Evolutionary conservation across 2,888 invertebrate genomes (phyloP), one percentile per base, ranked within the genome.

Genomic region (Acleris emargana): DNA sequence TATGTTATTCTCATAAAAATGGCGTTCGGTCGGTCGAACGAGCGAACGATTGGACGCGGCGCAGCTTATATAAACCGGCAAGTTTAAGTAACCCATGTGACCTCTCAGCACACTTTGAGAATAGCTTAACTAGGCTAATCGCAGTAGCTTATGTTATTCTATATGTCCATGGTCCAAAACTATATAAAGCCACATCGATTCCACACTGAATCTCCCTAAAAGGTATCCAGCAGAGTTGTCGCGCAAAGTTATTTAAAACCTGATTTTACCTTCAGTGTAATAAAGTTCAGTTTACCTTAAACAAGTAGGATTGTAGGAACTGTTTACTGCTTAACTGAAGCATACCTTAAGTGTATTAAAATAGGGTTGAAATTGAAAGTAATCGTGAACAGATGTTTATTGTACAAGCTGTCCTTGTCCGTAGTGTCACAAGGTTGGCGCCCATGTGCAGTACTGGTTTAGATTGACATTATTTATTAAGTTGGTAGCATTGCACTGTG

Each of bases 381-480:
- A 13, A 2, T 5, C 11, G 0, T 5, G 6, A 57, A 57, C 47
- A 61, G 66, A 60, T 66, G 66, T 57, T 66, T 66, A 60, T 59
- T 20, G 51, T 47, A 38, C 55, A 32, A 11, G 61, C 25, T 61
- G 55, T 55, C 66, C 66, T 66, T 38, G 51, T 22, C 32, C 25
- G 22, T 55, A 52, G 61, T 66, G 55, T 55, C 52, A 61, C 66
- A 66, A 66, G 66, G 66, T 47, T 66, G 2, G 20, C 52, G 17
- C 3, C 66, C 57, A 61, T 66, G 22, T 66, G 52, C 6, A 66
- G 66, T 51, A 66, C 66, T 57, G 47, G 66, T 61, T 66, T 61
- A 45, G 60, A 57, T 66, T 66, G 66, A 66, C 66, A 66, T 61
- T 52, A 61, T 66, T 55, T 32, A 28, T 45, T 57, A 32, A 59